phyloP scores from a whole-genome alignment of 2,888 invertebrate species.

The Malacosoma neustria region DNA sequence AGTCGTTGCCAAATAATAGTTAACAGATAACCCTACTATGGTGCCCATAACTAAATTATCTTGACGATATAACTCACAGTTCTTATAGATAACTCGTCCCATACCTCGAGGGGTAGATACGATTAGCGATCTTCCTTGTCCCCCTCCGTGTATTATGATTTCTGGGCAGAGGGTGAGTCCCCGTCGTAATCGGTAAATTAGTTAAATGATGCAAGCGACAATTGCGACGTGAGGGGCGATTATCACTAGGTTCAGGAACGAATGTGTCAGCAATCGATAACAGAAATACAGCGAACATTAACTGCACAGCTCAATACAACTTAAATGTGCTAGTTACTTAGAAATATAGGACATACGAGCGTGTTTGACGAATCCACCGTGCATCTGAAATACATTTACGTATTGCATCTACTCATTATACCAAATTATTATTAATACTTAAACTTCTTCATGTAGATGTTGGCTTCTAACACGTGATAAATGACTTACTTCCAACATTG shows the following conservation, averaged over 20 bases:
- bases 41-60: neutral
- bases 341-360: no score
- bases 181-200: neutral
- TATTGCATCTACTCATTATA: no score
- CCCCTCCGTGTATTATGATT: neutral
- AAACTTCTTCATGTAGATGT: no score
- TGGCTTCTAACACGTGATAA: no score
- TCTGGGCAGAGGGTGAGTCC: neutral
- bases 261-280: neutral
- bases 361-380: no score
- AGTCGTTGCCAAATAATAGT: no score
- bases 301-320: no score
- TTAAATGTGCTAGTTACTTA: no score
- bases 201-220: neutral
- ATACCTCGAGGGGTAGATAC: neutral
- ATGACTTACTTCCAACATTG: no score
- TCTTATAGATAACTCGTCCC: neutral
- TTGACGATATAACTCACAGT: neutral
- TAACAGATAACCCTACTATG: neutral
- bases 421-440: no score
- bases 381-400: no score
- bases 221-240: neutral
- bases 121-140: neutral
- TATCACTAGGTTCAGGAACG: neutral
- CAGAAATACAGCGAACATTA: no score